Base-by-base conservation (phyloP, 2,797 vertebrate species). In the Sphenopsis melanotis region DNA sequence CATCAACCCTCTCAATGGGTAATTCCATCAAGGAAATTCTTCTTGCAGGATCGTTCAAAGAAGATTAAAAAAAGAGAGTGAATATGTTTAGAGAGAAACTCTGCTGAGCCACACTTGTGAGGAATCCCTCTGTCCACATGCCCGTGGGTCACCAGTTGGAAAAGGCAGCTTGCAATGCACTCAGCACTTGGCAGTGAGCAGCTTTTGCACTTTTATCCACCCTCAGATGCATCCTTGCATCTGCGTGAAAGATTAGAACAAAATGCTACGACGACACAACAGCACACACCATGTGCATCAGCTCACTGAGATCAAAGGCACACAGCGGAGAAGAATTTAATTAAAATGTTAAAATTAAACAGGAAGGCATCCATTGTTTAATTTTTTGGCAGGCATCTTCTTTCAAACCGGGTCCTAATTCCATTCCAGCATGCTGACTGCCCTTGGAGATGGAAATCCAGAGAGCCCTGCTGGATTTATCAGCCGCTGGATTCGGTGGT, bases 291-390 rank as follows among this genome's bases (percentile, higher is more conserved):
- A 29, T 1, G 46, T 74, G 19, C 34, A 94, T 89, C 85, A 90
- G 80, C 88, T 89, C 13, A 0, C 70, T 6, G 49, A 96, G 93
- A 96, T 94, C 95, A 96, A 95, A 97, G 91, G 86, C 90, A 50
- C 37, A 20, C 30, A 80, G 95, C 77, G 84, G 94, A 6, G 14
- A 70, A 93, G 77, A 96, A 95, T 93, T 96, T 91, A 96, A 95
- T 97, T 94, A 96, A 96, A 96, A 93, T 84, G 91, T 96, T 94
- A 88, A 96, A 96, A 96, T 93, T 87, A 74, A 96, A 90, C 60
- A 95, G 83, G 70, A 95, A 89, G 74, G 74, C 93, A 91, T 84
- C 63, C 80, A 96, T 95, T 96, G 95, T 96, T 93, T 91, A 70
- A 95, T 91, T 91, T 93, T 96, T 93, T 96, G 90, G 93, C 94